Evolutionary conservation across 2,888 invertebrate species (phyloP).

Genomic region (Anagyrus pseudococci): DNA sequence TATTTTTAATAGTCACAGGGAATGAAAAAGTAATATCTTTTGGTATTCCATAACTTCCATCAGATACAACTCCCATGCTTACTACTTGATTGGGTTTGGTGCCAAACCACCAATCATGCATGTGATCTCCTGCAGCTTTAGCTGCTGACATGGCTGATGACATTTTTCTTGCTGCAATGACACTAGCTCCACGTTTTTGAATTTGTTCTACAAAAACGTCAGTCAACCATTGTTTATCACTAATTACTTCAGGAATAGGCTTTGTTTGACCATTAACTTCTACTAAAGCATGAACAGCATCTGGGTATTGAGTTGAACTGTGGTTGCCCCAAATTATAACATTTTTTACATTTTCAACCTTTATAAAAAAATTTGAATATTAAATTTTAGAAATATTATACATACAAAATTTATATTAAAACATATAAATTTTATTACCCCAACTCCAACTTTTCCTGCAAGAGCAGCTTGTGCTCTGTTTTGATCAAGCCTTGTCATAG

Average conservation of each 20-base stretch:
- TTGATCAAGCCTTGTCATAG: constrained; percentile 98
- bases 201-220: constrained; percentile 87
- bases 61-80: constrained; percentile 97
- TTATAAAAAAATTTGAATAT: constrained; percentile 13
- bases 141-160: constrained; percentile 99
- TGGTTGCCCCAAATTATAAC: constrained; percentile 99
- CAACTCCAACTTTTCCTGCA: constrained; percentile 71
- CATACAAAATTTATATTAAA: constrained; percentile 1
- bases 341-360: constrained; percentile 81
- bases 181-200: constrained; percentile 96
- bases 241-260: constrained; percentile 74
- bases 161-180: constrained; percentile 96
- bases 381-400: too few relatives aligned
- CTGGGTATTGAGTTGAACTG: constrained; percentile 98
- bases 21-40: constrained; percentile 72
- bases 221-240: constrained; percentile 83
- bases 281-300: constrained; percentile 78
- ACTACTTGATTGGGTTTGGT: constrained; percentile 79
- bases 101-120: constrained; percentile 95
- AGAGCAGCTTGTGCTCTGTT: constrained; percentile 94
- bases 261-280: constrained; percentile 66
- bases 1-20: constrained; percentile 83
- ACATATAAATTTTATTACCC: constrained; percentile 43
- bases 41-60: constrained; percentile 92
- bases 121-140: constrained; percentile 97